phyloP scores from a whole-genome alignment of 2,113 vertebrate genomes.

The Hippoglossus stenolepis region DNA sequence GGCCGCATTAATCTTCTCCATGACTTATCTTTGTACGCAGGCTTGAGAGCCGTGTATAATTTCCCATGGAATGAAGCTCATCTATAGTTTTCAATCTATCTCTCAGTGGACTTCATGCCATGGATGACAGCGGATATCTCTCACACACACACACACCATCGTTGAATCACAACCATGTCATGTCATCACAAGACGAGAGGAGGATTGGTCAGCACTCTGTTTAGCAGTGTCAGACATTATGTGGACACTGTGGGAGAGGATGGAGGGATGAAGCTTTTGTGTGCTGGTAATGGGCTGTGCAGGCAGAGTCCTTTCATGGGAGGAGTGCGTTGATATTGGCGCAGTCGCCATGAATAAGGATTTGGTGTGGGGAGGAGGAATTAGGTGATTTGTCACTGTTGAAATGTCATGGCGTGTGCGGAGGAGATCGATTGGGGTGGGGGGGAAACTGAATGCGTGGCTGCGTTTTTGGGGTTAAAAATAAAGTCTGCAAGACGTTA shows the following conservation, averaged over 20 bases:
- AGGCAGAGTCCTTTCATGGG: slow-evolving; percentile 5
- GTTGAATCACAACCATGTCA: slow-evolving; percentile 33
- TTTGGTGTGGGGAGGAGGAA: slow-evolving; percentile 1
- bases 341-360: slow-evolving; percentile 20
- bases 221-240: slow-evolving; percentile 30
- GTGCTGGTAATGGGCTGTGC: slow-evolving; percentile 25
- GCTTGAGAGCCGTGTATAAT: slow-evolving; percentile 16
- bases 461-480: slow-evolving; percentile 8
- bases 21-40: slow-evolving; percentile 31
- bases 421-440: not conserved
- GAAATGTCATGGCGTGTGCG: not conserved
- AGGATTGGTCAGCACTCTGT: slow-evolving; percentile 45
- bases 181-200: slow-evolving; percentile 23
- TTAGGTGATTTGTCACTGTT: slow-evolving; percentile 18
- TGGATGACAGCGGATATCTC: not conserved
- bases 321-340: slow-evolving; percentile 13
- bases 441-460: not conserved
- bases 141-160: not conserved
- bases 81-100: slow-evolving; percentile 10
- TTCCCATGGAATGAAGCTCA: slow-evolving; percentile 15
- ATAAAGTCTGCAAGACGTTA: not conserved
- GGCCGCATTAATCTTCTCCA: slow-evolving; percentile 39
- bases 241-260: slow-evolving; percentile 5
- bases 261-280: slow-evolving; percentile 12
- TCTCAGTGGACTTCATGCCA: slow-evolving; percentile 16